phyloP scores from a whole-genome alignment of 2,888 invertebrate species.

The Furcula furcula region DNA sequence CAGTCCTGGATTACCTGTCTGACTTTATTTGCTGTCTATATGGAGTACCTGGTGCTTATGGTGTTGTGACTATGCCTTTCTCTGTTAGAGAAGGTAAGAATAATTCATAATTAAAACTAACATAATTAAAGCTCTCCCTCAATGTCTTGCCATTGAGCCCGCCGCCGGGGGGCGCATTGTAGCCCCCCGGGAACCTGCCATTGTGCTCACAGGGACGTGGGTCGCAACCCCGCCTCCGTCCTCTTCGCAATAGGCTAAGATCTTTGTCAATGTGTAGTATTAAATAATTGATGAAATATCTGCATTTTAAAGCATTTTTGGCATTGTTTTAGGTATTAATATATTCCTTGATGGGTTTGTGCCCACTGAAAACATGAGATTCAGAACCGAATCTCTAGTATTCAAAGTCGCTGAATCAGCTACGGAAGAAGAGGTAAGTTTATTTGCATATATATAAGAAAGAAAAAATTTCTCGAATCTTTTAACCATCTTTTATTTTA shows the following conservation, averaged over 20 bases:
- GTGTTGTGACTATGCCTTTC: conserved; percentile 99
- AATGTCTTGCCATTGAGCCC: no score
- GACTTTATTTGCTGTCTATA: conserved; percentile 99
- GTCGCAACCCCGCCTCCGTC: no score
- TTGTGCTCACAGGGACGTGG: no score
- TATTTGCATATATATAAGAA: neutral
- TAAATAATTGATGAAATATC: neutral
- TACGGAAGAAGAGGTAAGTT: conserved; percentile 92
- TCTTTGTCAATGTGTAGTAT: neutral
- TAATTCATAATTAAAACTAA: neutral
- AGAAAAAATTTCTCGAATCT: neutral
- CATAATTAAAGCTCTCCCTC: no score
- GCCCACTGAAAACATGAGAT: conserved; percentile 99
- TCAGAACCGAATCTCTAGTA: conserved; percentile 97
- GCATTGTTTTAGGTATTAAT: conserved; percentile 88
- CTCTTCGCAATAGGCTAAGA: no score
- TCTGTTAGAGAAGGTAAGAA: conserved; percentile 96
- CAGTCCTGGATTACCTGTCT: conserved; percentile 98
- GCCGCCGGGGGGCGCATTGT: no score
- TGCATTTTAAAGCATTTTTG: neutral
- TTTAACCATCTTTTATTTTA: conserved; percentile 6
- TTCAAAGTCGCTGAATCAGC: conserved; percentile 99
- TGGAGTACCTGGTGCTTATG: conserved; percentile 99
- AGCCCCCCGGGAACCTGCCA: no score
- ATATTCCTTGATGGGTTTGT: conserved; percentile 99